These are phyloP conservation scores for Vesta saturnalis DNA, from an alignment of 2,888 invertebrate genomes.

Conservation along the genomic window DNA sequence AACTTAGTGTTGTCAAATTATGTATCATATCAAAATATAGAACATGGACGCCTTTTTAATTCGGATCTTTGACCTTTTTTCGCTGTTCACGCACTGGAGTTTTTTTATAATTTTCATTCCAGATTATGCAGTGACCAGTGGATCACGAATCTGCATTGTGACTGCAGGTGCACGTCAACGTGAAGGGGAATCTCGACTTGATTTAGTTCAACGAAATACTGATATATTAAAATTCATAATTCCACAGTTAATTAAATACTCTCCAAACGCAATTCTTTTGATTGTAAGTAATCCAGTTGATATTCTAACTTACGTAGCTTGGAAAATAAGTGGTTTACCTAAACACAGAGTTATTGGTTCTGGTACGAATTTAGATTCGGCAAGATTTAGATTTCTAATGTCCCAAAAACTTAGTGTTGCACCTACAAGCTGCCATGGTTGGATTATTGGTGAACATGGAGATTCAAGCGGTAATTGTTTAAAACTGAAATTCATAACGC, in stretches of 20 bases:
- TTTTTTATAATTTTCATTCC: slow-evolving; percentile 37
- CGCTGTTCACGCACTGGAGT: too few species aligned
- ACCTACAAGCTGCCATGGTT: slow-evolving; percentile 87
- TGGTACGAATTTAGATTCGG: slow-evolving; percentile 93
- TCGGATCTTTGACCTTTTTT: too few species aligned
- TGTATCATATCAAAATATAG: too few species aligned
- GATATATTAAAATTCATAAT: slow-evolving; percentile 89
- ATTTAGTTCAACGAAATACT: slow-evolving; percentile 89
- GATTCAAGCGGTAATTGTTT: slow-evolving; percentile 67
- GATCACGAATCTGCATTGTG: slow-evolving; percentile 86
- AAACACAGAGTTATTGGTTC: slow-evolving; percentile 88
- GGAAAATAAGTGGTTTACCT: slow-evolving; percentile 92
- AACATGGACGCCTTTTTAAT: too few species aligned
- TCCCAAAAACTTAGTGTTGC: slow-evolving; percentile 85
- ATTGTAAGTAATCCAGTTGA: slow-evolving; percentile 95
- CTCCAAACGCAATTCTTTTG: slow-evolving; percentile 85
- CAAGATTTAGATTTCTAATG: slow-evolving; percentile 88
- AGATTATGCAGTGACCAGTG: slow-evolving; percentile 81
- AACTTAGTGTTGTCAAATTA: too few species aligned
- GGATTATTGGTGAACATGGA: slow-evolving; percentile 95
- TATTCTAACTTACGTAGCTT: slow-evolving; percentile 92
- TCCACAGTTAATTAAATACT: slow-evolving; percentile 82
- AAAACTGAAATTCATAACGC: not conserved
- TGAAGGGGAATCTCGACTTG: slow-evolving; percentile 88
- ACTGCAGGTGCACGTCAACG: slow-evolving; percentile 93